A percentile compares a stretch with the other conserved stretches of the same genome.
phyloP scores from a whole-genome alignment of 1,140 invertebrate species.

The Acromyrmex heyeri region DNA sequence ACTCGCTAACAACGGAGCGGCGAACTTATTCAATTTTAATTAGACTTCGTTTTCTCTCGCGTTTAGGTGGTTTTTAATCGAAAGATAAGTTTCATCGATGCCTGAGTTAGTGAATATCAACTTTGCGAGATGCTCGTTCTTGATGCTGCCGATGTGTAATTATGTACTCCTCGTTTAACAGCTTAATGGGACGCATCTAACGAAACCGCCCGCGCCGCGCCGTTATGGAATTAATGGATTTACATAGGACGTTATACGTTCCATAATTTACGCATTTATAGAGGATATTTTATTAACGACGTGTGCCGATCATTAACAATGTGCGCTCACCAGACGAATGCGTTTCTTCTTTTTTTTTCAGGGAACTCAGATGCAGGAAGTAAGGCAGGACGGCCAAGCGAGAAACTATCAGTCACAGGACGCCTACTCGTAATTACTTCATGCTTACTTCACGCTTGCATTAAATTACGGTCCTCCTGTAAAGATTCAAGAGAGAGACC shows the following conservation, averaged over 20 bases:
- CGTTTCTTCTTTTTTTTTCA: constrained; percentile 67
- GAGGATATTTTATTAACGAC: constrained; percentile 35
- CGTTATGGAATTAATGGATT: constrained; percentile 67
- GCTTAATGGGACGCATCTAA: constrained; percentile 47
- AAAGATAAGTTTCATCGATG: constrained; percentile 11
- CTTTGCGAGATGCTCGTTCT: neutral
- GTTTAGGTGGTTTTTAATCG: neutral
- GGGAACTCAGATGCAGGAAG: constrained; percentile 81
- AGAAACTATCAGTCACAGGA: constrained; percentile 80
- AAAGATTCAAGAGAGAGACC: neutral
- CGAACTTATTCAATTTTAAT: constrained; percentile 49
- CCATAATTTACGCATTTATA: constrained; percentile 20
- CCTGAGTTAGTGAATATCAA: neutral
- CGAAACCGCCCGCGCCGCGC: constrained; percentile 20
- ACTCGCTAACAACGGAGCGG: neutral
- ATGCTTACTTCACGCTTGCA: neutral
- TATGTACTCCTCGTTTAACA: constrained; percentile 32
- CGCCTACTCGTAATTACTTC: constrained; percentile 80
- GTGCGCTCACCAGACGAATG: constrained; percentile 64
- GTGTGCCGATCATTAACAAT: constrained; percentile 55
- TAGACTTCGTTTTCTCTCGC: neutral
- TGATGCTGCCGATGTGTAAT: constrained; percentile 19
- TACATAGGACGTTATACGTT: constrained; percentile 70
- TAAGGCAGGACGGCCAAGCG: constrained; percentile 79
- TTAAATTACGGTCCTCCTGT: neutral